Evolutionary conservation across 2,888 invertebrate species (phyloP).

Genomic region (Bugula neritina): DNA sequence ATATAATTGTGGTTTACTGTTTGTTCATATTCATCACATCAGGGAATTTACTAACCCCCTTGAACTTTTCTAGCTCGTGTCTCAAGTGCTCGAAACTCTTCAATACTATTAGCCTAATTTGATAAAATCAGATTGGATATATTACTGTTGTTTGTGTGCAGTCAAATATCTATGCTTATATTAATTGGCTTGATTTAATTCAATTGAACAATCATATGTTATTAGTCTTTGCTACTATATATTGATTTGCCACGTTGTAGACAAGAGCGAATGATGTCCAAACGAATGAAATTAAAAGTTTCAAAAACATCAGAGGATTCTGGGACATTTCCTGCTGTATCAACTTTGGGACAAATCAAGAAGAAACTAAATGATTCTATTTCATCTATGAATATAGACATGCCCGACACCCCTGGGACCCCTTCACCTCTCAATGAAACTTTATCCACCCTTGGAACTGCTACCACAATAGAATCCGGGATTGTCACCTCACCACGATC

Average conservation of each 20-base stretch:
- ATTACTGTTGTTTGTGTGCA: too few relatives aligned
- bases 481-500: slow-evolving; percentile 1
- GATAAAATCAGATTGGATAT: too few relatives aligned
- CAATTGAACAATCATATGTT: too few relatives aligned
- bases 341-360: background rate
- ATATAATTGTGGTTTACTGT: too few relatives aligned
- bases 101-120: too few relatives aligned
- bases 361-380: background rate
- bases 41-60: too few relatives aligned
- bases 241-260: background rate
- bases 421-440: slow-evolving; percentile 2
- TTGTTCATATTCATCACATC: too few relatives aligned
- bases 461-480: slow-evolving; percentile 7
- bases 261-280: slow-evolving; percentile 23
- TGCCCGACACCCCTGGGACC: slow-evolving; percentile 10
- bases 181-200: too few relatives aligned
- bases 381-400: background rate
- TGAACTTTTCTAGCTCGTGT: too few relatives aligned
- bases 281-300: background rate
- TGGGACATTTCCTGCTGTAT: background rate
- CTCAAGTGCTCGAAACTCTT: too few relatives aligned
- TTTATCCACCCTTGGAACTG: background rate
- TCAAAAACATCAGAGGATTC: slow-evolving; percentile 12
- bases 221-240: too few relatives aligned
- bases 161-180: too few relatives aligned